These are phyloP conservation scores for Dasyurus viverrinus DNA, from an alignment of 2,113 vertebrate species.

Conservation along the genomic window DNA sequence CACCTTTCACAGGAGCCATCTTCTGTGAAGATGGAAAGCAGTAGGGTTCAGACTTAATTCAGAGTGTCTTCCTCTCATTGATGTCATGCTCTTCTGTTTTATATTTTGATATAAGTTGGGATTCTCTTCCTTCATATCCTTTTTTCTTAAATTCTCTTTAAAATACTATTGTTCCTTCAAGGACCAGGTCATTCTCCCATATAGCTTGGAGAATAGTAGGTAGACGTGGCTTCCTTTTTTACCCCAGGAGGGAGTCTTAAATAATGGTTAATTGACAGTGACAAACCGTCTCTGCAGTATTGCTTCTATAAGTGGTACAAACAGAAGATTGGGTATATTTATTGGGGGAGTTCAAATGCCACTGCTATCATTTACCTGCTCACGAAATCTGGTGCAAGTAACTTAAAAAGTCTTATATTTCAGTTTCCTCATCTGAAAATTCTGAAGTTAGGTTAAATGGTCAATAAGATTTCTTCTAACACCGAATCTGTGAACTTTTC, in stretches of 20 bases:
- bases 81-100: background rate
- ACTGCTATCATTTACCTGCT: background rate
- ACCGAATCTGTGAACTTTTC: background rate
- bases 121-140: background rate
- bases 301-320: background rate
- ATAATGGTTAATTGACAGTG: background rate
- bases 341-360: background rate
- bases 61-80: background rate
- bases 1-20: background rate
- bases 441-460: background rate
- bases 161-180: background rate
- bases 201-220: background rate
- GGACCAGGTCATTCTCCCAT: background rate
- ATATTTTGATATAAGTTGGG: background rate
- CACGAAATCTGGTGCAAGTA: background rate
- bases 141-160: background rate
- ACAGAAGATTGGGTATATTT: background rate
- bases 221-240: background rate
- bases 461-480: background rate
- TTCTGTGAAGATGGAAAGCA: background rate
- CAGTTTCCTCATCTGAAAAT: background rate
- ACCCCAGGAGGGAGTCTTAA: background rate
- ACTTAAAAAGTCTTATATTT: background rate
- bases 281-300: background rate
- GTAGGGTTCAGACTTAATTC: background rate